These are phyloP conservation scores for Meiosimyza decipiens DNA, from an alignment of 2,888 invertebrate genomes.

Conservation along the genomic window DNA sequence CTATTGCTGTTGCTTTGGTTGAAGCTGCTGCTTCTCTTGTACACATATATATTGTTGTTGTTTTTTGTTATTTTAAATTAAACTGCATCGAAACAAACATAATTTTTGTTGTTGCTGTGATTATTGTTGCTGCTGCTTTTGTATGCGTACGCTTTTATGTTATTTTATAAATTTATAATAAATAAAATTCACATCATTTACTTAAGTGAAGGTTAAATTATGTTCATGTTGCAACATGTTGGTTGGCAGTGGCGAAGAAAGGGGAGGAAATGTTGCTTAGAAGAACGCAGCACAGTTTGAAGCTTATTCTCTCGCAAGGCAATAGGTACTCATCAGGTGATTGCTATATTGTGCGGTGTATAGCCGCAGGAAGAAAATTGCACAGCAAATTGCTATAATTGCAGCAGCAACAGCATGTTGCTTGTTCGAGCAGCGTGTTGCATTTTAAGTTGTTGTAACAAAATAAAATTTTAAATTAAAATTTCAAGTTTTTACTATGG, in stretches of 20 bases:
- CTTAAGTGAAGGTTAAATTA: constrained; percentile 34
- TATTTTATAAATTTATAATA: constrained; percentile 35
- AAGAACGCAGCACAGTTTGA: neutral
- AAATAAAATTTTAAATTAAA: too few relatives aligned
- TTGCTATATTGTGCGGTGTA: neutral
- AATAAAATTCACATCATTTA: constrained; percentile 33
- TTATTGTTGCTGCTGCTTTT: constrained; percentile 16
- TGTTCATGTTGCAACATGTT: neutral
- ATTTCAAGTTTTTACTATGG: too few relatives aligned
- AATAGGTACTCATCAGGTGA: neutral
- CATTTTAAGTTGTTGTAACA: too few relatives aligned
- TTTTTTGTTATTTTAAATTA: constrained; percentile 20
- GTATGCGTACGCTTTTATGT: constrained; percentile 18
- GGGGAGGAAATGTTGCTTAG: neutral
- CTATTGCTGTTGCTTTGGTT: constrained; percentile 1
- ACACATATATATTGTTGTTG: neutral
- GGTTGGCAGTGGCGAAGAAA: neutral
- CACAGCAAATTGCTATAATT: constrained; percentile 30
- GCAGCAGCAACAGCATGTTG: constrained; percentile 17
- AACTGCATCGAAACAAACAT: constrained; percentile 13
- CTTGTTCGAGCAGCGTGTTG: neutral
- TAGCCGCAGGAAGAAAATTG: constrained; percentile 17
- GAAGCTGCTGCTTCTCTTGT: neutral
- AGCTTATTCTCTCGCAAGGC: neutral
- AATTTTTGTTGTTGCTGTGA: constrained; percentile 17